Conservation (phyloP, 2,113 vertebrate genomes). For the Conger conger region DNA sequence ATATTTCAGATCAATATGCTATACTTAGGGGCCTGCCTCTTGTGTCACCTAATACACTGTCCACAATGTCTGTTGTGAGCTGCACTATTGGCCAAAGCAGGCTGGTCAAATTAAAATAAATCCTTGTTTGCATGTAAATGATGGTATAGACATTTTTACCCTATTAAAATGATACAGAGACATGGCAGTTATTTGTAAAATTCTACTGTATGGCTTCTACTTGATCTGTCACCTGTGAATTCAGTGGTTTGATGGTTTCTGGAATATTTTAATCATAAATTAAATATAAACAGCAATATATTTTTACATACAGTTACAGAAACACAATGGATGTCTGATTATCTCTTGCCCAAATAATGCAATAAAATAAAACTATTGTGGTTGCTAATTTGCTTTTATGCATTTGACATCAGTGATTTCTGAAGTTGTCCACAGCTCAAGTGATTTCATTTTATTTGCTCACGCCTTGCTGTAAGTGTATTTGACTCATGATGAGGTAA, state of each 20-base stretch:
- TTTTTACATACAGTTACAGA: no score
- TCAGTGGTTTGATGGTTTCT: background rate
- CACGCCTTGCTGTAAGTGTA: no score
- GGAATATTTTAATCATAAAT: background rate
- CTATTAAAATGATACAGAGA: background rate
- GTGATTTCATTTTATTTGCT: no score
- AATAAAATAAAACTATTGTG: no score
- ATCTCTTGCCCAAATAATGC: no score
- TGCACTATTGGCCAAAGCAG: conserved; percentile 3
- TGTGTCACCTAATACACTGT: conserved; percentile 26
- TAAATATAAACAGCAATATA: no score
- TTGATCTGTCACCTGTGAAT: background rate
- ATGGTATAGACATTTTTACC: background rate
- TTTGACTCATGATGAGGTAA: no score
- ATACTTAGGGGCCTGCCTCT: conserved; percentile 24
- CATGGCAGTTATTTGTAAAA: background rate
- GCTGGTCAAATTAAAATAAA: background rate
- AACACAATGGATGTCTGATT: no score
- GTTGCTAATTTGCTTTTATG: no score
- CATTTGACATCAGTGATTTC: no score
- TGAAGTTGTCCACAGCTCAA: no score
- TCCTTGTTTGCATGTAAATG: background rate
- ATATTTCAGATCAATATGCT: conserved; percentile 30
- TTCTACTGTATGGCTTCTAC: background rate
- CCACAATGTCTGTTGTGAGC: conserved; percentile 13